phyloP scores from a whole-genome alignment of 2,797 vertebrate genomes.

The Myotis findleyi region DNA sequence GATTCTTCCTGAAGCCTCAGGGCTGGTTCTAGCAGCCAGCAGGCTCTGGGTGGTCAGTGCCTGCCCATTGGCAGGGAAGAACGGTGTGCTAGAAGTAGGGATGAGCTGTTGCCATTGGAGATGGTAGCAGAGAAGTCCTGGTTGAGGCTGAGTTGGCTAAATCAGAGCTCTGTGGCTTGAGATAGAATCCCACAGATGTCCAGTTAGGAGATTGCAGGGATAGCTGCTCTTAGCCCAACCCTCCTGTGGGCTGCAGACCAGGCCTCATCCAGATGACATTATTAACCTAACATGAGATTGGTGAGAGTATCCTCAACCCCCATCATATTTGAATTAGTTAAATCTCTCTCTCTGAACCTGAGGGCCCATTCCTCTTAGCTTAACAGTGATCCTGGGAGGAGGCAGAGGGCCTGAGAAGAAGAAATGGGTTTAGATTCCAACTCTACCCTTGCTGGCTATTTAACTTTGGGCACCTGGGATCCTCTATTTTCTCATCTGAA shows the following conservation, averaged over 20 bases:
- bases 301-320: neutral
- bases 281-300: constrained; percentile 14
- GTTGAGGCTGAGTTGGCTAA: constrained; percentile 79
- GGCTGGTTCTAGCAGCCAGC: neutral
- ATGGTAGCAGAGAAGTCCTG: constrained; percentile 83
- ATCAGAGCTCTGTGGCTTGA: constrained; percentile 84
- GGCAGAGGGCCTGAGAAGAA: neutral
- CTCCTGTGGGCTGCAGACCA: neutral
- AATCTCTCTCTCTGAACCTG: neutral
- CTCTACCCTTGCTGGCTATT: neutral
- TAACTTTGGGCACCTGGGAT: neutral
- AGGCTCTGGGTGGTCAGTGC: neutral
- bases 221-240: constrained; percentile 81
- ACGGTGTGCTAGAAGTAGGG: constrained; percentile 51
- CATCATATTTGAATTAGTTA: neutral
- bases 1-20: neutral
- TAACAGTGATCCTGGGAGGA: neutral
- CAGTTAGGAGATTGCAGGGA: constrained; percentile 80
- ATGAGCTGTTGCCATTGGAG: constrained; percentile 81
- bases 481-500: neutral
- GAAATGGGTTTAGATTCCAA: neutral
- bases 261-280: neutral
- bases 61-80: constrained; percentile 67
- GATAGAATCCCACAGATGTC: constrained; percentile 86
- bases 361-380: neutral